Evolutionary conservation across 1,140 invertebrate species (phyloP).

Genomic region (Lerema accius): DNA sequence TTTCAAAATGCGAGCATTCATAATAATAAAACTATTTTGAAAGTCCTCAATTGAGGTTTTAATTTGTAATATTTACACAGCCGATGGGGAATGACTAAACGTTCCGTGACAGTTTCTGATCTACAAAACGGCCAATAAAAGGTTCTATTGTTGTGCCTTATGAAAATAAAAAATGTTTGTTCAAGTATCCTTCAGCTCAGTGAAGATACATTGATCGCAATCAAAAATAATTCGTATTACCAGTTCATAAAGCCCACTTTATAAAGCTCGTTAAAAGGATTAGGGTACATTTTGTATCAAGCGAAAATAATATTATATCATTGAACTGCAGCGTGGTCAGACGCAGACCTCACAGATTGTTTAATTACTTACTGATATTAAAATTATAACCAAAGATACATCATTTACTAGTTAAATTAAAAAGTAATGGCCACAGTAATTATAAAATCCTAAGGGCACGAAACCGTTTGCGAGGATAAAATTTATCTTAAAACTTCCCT

Average conservation of each 20-base stretch:
- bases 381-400: no score
- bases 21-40: conserved; percentile 30
- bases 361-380: neutral
- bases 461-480: no score
- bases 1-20: neutral
- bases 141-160: conserved; percentile 65
- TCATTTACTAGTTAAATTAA: no score
- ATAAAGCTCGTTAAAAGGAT: conserved; percentile 22
- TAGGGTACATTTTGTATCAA: conserved; percentile 46
- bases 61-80: conserved; percentile 70
- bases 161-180: conserved; percentile 66
- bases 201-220: conserved; percentile 23
- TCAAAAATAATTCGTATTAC: conserved; percentile 25
- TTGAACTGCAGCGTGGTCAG: conserved; percentile 47
- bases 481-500: no score
- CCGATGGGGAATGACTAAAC: conserved; percentile 68
- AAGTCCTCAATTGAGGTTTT: conserved; percentile 40
- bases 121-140: conserved; percentile 77
- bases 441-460: no score
- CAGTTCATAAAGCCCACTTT: conserved; percentile 28
- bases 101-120: conserved; percentile 70
- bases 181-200: conserved; percentile 43
- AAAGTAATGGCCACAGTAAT: no score
- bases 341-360: conserved; percentile 50
- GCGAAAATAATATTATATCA: conserved; percentile 49